phyloP scores from a whole-genome alignment of 2,888 invertebrate genomes.

The Pristionchus mayeri region DNA sequence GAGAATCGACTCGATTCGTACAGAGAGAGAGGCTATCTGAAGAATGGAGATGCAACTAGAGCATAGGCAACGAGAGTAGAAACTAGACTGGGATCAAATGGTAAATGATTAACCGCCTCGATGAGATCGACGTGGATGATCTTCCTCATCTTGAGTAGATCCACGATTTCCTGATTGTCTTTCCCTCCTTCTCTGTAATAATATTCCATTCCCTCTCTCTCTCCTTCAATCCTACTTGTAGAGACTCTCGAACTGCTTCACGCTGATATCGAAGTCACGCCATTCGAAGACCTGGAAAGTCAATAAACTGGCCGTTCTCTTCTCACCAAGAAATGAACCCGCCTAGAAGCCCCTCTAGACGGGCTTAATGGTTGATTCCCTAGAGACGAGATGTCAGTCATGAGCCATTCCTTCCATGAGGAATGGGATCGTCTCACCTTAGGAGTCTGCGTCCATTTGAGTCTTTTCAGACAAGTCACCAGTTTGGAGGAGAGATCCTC shows the following conservation, averaged over 20 bases:
- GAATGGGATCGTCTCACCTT: constrained; percentile 4
- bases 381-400: constrained; percentile 39
- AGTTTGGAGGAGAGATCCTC: constrained; percentile 42
- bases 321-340: constrained; percentile 42
- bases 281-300: constrained; percentile 58
- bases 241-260: constrained; percentile 60
- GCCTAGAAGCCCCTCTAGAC: too few relatives aligned
- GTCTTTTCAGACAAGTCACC: constrained; percentile 1
- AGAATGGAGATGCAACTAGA: too few relatives aligned
- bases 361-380: too few relatives aligned
- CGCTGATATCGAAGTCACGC: constrained; percentile 63
- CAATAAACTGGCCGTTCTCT: not conserved
- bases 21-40: constrained; percentile 45
- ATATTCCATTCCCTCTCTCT: not conserved
- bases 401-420: not conserved
- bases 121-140: constrained; percentile 60
- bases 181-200: constrained; percentile 61
- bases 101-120: not conserved
- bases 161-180: constrained; percentile 64
- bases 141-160: constrained; percentile 68
- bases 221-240: constrained; percentile 54
- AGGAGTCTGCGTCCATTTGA: constrained; percentile 33
- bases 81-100: not conserved
- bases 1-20: constrained; percentile 52
- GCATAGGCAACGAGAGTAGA: too few relatives aligned